Evolutionary conservation across 92 coral and sea anemone species (phyloP), one percentile per base, ranked within the genome.

Genomic region (Blastomussa wellsi): DNA sequence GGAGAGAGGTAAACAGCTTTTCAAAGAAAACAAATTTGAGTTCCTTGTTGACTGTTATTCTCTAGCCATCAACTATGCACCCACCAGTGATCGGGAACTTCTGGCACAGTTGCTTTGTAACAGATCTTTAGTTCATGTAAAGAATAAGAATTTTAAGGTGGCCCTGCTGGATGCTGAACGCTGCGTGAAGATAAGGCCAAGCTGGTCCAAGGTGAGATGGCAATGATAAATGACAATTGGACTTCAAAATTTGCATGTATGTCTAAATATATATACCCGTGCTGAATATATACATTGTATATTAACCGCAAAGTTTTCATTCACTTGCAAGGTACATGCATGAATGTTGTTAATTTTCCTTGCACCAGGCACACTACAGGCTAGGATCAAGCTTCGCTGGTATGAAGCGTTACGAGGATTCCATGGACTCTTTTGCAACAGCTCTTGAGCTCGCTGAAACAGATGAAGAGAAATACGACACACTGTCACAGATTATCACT

Each of bases 1-100:
- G 65, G 95, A 91, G 87, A 87, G 97, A 72, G 98, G 98, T 35
- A 95, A 92, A 52, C 91, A 84, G 53, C 87, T 95, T 16, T 91
- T 95, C 41, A 90, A 82, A 79, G 94, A 93, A 65, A 78, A 81
- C 72, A 90, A 82, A 37, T 90, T 74, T 60, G 68, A 55, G 22
- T 55, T 74, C 39, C 90, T 91, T 38, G 86, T 91, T 13, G 89
- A 90, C 42, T 92, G 86, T 81, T 95, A 95, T 86, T 79, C 98
- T 12, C 57, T 95, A 72, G 97, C 97, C 13, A 88, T 93, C 68
- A 51, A 79, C 55, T 93, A 88, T 62, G 74, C 91, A n/a, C 94
- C 92, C 2, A 65, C 59, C 31, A 78, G 84, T 69, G 92, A 85
- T 53, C 38, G 72, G 26, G 92, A 88, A 20, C 94, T 88, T 31